Base-by-base conservation (phyloP, 2,888 invertebrate genomes). In the Amiota minor region DNA sequence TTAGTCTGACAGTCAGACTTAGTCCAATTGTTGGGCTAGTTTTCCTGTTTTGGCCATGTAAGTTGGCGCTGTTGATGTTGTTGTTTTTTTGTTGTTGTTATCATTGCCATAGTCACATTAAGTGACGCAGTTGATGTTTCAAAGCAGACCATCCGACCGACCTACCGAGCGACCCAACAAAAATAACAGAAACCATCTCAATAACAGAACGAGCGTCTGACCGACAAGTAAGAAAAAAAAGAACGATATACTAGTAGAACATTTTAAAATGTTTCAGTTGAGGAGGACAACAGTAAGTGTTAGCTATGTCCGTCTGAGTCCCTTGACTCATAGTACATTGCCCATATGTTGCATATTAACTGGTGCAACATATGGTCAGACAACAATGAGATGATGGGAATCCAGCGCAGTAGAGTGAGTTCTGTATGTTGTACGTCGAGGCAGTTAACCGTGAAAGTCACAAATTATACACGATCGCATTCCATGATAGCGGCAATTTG, bases 391-490 rank as follows among this genome's bases (percentile, higher is more conserved):
- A 50, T 53, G 53, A 53, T 14, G 9, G n/a, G 53, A 9, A 14
- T 10, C 53, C n/a, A 53, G n/a, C 1, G 14, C n/a, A 64, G n/a
- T 45, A 64, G 46, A 18, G 23, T 18, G 20, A 20, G 23, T 35
- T 35, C 35, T 9, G 45, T 20, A 35, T n/a, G 62, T 16, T 16
- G 77, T 75, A 49, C n/a, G n/a, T 50, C 53, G 23, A 9, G 14
- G 81, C 83, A 77, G 73, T 81, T 81, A 88, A 86, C 87, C 88
- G 85, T 88, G 83, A 87, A 89, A 85, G 88, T 89, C 84, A 86
- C 80, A 89, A 88, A 89, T 89, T 89, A 89, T 85, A 85, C 77
- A 75, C 78, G 89, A 89, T 89, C 88, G 80, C 81, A 84, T 80
- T 82, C 81, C 84, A 81, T 85, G 89, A 88, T 88, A 88, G 89